phyloP scores from a whole-genome alignment of 1,140 invertebrate species.

The Cydia splendana region DNA sequence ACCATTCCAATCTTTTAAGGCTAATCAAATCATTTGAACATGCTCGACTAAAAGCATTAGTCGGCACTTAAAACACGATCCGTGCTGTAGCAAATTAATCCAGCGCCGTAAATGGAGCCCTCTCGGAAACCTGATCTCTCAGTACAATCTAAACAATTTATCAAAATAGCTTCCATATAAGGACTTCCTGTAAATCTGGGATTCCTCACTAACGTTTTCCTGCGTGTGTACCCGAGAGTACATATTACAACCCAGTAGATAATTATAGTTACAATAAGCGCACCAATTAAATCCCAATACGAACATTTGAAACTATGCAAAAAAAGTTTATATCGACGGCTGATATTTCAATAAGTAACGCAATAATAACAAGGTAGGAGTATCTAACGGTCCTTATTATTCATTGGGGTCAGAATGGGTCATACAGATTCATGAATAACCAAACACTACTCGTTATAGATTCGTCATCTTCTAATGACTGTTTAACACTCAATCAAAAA shows the following conservation, averaged over 20 bases:
- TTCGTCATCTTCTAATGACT: conserved; percentile 55
- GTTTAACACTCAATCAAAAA: not conserved
- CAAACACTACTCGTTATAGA: conserved; percentile 57
- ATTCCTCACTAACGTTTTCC: conserved; percentile 43
- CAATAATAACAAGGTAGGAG: conserved; percentile 68
- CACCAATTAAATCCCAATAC: not conserved
- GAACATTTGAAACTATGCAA: conserved; percentile 29
- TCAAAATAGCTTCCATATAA: conserved; percentile 72
- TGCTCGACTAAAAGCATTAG: conserved; percentile 27
- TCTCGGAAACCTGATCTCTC: conserved; percentile 69
- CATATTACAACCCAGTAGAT: not conserved
- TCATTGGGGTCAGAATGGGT: conserved; percentile 73
- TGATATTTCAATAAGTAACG: conserved; percentile 68
- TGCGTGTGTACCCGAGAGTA: conserved; percentile 33
- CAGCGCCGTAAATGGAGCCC: conserved; percentile 67
- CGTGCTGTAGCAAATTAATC: conserved; percentile 60
- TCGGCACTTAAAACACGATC: conserved; percentile 26
- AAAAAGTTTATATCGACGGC: conserved; percentile 10
- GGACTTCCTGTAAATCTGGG: conserved; percentile 66
- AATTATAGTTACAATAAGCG: conserved; percentile 31
- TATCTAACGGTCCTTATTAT: conserved; percentile 72
- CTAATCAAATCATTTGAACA: conserved; percentile 28
- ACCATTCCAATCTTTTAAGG: not conserved
- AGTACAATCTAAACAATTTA: conserved; percentile 72
- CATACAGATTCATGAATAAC: conserved; percentile 51